phyloP scores from a whole-genome alignment of 2,797 vertebrate species.

The Bovichtus variegatus region DNA sequence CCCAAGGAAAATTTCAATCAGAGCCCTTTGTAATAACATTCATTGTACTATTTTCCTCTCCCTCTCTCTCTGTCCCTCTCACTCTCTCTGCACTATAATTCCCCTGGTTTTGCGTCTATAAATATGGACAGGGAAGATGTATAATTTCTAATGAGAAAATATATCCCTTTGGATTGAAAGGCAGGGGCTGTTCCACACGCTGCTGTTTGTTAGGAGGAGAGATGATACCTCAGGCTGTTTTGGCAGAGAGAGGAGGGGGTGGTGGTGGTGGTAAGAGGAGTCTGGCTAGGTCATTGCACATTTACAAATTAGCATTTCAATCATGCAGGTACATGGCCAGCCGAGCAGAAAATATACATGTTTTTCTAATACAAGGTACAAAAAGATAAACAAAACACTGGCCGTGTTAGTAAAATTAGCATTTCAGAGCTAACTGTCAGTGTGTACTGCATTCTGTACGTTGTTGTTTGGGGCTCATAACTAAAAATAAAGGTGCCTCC shows the following conservation, averaged over 20 bases:
- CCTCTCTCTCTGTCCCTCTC: conserved; percentile 61
- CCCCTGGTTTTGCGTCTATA: conserved; percentile 87
- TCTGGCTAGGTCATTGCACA: conserved; percentile 85
- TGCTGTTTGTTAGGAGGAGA: conserved; percentile 87
- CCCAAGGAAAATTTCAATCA: conserved; percentile 85
- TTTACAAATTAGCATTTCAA: conserved; percentile 89
- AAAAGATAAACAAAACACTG: conserved; percentile 80
- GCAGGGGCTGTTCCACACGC: conserved; percentile 73
- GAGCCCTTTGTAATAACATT: conserved; percentile 86
- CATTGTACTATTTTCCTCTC: conserved; percentile 79
- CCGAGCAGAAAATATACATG: conserved; percentile 83
- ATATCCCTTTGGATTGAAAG: conserved; percentile 87
- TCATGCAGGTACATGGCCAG: conserved; percentile 82
- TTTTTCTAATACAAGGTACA: conserved; percentile 73
- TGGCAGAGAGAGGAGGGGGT: conserved; percentile 50
- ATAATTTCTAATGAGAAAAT: conserved; percentile 87
- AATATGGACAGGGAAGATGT: conserved; percentile 85
- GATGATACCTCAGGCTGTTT: conserved; percentile 86
- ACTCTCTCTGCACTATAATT: conserved; percentile 81
- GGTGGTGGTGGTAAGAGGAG: conserved; percentile 64
- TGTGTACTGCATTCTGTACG: not conserved
- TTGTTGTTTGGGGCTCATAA: conserved; percentile 27
- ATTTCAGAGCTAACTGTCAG: conserved; percentile 59
- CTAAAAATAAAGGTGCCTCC: conserved; percentile 36
- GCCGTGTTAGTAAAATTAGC: conserved; percentile 50